Evolutionary conservation across 2,797 vertebrate genomes (phyloP), one percentile per base, ranked within the genome.

Genomic region (Ispidina picta): DNA sequence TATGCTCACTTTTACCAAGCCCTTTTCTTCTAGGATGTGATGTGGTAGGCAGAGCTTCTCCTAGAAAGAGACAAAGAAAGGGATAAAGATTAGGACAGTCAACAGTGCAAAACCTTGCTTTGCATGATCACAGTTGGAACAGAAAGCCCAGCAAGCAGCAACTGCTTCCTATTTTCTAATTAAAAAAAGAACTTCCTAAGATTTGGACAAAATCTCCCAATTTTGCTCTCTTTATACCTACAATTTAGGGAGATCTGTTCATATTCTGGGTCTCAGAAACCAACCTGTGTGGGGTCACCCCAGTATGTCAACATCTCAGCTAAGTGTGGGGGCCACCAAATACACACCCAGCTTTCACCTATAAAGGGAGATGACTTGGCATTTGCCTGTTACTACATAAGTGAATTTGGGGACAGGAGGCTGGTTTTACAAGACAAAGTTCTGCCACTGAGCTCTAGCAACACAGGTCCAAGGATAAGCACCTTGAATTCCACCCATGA

Each of bases 11-110:
- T 99, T 99, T 89, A 98, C 97, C 96, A 99, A 97, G 83, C 99
- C 99, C 81, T 98, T 99, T 96, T 99, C 99, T 98, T 99, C 99
- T 94, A 99, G 98, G 97, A 99, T 99, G 97, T 99, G 99, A 96
- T 99, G 99, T 79, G 99, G 99, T 46, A 99, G 98, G 97, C 99
- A 99, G 92, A 99, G 97, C 94, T 98, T 98, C 94, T 99, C 98
- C 99, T 99, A 97, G 76, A 96, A 97, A 66, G 74, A 93, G 70
- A 97, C 70, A 96, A 89, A 95, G 28, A 97, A 56, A 92, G 89
- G 52, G 83, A 51, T 26, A 80, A 72, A 66, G 77, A 92, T 94
- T 65, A 95, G 86, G 35, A 49, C 59, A 72, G 4, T 21, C 6
- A 20, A 25, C 11, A 13, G 19, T 21, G 60, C 29, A 80, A 55